A percentile compares a stretch with the other conserved stretches of the same genome.
These are phyloP conservation scores for Trematocara zebra DNA, from an alignment of 2,113 vertebrate genomes.

Conservation along the genomic window DNA sequence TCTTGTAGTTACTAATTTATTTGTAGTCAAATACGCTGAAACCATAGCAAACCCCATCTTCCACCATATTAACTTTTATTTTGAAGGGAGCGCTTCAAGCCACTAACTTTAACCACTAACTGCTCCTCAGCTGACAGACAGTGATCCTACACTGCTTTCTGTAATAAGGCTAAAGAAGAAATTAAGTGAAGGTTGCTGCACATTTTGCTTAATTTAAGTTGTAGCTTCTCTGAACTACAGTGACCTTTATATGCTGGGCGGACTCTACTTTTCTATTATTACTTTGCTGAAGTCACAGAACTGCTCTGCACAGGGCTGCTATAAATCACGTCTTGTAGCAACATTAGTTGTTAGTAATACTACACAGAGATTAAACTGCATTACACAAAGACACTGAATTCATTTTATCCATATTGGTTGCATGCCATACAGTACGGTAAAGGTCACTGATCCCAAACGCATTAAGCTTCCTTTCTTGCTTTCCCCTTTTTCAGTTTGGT, in stretches of 20 bases:
- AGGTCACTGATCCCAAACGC: background rate
- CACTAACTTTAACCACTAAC: background rate
- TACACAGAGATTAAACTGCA: background rate
- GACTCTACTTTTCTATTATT: background rate
- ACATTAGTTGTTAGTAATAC: background rate
- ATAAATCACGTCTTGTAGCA: background rate
- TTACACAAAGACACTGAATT: background rate
- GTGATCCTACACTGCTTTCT: background rate
- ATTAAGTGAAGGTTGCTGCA: background rate
- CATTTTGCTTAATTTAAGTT: background rate
- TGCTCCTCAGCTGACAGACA: background rate
- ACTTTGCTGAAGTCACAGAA: background rate
- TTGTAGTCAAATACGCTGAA: background rate
- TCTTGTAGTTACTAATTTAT: background rate
- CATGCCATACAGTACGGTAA: background rate
- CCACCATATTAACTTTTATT: constrained; percentile 4
- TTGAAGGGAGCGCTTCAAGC: background rate
- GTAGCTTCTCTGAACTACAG: background rate
- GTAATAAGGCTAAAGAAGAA: background rate
- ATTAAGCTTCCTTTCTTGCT: background rate
- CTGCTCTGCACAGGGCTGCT: background rate
- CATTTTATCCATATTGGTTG: background rate
- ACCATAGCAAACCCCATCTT: background rate
- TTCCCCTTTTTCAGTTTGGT: background rate
- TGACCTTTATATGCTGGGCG: background rate